Base-by-base conservation (phyloP, 92 coral and sea anemone species). In the Virgularia gustaviana region DNA sequence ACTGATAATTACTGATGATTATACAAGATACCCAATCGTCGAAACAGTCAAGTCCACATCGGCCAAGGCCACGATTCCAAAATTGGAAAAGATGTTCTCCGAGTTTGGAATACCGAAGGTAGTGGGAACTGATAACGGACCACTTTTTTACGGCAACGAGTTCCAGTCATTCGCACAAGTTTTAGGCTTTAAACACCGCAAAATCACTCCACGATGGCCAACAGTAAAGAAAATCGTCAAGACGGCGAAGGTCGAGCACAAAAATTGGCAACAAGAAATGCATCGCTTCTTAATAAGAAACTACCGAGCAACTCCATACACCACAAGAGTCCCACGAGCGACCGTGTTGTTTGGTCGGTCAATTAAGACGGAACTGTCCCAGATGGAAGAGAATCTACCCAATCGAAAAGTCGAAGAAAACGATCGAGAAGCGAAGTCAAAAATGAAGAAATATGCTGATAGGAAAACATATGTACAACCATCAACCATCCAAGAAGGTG, bases 371-470 rank as follows among this genome's bases (percentile, higher is more conserved):
- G 80, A 83, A 71, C 79, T 80, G 13, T 86, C 89, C 0, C 74
- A 62, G 31, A 12, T 63, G 30, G 30, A 54, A 18, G 23, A 54
- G 13, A 13, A n/a, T n/a, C n/a, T n/a, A 29, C 63, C 51, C 34
- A 45, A 58, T 18, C 72, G 57, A 31, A 36, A 52, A 25, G 49
- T 81, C 10, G 34, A 31, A 30, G 63, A n/a, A 32, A 38, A 65
- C 11, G 86, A 85, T 28, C 64, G 53, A 5, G 39, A 41, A 15
- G 80, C 87, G 24, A 86, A 86, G 44, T 62, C 49, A 2, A 77
- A 71, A 70, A 81, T 82, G 90, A 85, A 85, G 65, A 45, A n/a
- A 4, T 53, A 78, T 75, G 83, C 85, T 8, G 90, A 86, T 61
- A 49, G 31, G 19, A 83, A 73, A 49, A 39, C 45, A 9, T 59